These are phyloP conservation scores for Hassar affinis DNA, from an alignment of 2,113 vertebrate genomes.

Conservation along the genomic window DNA sequence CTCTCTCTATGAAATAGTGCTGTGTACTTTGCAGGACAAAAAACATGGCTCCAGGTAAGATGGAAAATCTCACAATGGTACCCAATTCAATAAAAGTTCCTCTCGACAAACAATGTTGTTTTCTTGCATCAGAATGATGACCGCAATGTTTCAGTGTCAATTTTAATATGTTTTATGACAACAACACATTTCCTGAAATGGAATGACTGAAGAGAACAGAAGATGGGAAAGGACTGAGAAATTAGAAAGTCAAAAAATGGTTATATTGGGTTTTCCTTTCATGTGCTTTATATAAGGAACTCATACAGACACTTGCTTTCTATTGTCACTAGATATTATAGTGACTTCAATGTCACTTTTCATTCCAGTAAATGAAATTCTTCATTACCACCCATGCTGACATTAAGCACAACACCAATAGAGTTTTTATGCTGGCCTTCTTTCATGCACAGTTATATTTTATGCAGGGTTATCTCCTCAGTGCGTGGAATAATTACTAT, in stretches of 20 bases:
- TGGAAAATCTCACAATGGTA: neutral
- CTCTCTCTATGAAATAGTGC: neutral
- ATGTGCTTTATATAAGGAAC: neutral
- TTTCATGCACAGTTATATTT: neutral
- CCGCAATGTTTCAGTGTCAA: neutral
- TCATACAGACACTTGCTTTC: neutral
- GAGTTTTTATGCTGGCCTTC: neutral
- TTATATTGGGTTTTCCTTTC: neutral
- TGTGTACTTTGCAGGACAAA: neutral
- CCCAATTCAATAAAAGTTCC: neutral
- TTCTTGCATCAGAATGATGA: neutral
- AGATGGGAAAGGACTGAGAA: neutral
- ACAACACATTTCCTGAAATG: constrained; percentile 4
- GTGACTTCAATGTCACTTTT: constrained; percentile 3
- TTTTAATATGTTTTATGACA: constrained; percentile 5
- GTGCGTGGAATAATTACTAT: constrained; percentile 19
- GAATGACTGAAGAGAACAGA: constrained; percentile 16
- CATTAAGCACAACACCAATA: neutral
- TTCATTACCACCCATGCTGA: neutral
- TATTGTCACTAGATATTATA: neutral
- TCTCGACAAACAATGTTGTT: neutral
- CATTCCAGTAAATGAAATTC: neutral
- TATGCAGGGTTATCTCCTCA: neutral
- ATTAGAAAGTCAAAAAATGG: neutral
- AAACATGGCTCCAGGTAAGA: neutral